Evolutionary conservation across 2,113 vertebrate genomes (phyloP), one percentile per base, ranked within the genome.

Genomic region (Amia ocellicauda): DNA sequence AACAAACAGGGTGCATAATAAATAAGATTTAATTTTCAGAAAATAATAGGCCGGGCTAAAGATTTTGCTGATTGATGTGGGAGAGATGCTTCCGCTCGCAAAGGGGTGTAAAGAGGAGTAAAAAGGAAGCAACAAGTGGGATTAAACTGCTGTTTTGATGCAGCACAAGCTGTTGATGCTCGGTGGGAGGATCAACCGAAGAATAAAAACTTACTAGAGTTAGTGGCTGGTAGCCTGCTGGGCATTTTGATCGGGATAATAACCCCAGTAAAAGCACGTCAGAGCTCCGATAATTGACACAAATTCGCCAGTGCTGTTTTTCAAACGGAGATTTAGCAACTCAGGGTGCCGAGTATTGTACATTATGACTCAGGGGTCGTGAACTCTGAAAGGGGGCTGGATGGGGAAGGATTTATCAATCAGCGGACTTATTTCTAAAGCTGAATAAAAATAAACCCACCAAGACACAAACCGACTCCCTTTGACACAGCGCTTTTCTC

Each of bases 1-100:
- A 93, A 93, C 93, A 96, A 95, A 95, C 92, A 94, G 87, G 87
- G 86, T 91, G 88, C 86, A 81, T 86, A 89, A 92, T 92, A 91
- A 95, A 93, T 92, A 92, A 90, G 90, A 90, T 86, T 91, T 84
- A 79, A 86, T 89, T 84, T 87, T 90, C 76, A 83, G 78, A 85
- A 85, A 83, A 85, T 89, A 84, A 89, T 88, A 87, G 83, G 82
- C 87, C 87, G 81, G 71, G 81, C 89, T 88, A 77, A 87, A 89
- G 90, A 90, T 86, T 84, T 88, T 78, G 82, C 86, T 86, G 84
- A 79, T 68, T 83, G 80, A 83, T 90, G 78, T 88, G 83, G 79
- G 78, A 88, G 86, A 86, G 81, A 86, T 79, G 82, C 86, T 86
- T 91, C 85, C 71, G 84, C 73, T 76, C 69, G 80, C 82, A 81